phyloP scores from a whole-genome alignment of 2,113 vertebrate species.

The Prunella fulvescens region DNA sequence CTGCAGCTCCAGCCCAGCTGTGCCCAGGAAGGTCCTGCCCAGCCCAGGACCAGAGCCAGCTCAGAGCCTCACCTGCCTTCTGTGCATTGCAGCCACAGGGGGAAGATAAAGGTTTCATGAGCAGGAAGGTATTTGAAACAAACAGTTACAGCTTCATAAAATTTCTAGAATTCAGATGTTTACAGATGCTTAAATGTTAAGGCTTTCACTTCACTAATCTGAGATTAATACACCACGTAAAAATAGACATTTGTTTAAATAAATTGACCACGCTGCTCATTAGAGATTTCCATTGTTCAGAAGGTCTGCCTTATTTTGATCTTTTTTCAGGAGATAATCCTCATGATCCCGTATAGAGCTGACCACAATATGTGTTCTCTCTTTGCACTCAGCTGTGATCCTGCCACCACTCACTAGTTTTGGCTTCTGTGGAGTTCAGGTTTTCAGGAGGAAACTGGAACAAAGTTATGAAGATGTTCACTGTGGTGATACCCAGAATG shows the following conservation, averaged over 20 bases:
- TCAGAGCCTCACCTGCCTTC: neutral
- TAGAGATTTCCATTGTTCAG: neutral
- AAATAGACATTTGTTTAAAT: neutral
- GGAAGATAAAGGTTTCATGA: neutral
- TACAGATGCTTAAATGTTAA: neutral
- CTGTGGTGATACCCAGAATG: constrained; percentile 33
- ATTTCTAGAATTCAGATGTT: neutral
- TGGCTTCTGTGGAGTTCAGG: neutral
- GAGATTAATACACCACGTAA: neutral
- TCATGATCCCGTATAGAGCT: neutral
- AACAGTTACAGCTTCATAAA: neutral
- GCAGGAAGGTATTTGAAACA: neutral
- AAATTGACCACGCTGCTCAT: neutral
- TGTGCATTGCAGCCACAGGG: accelerated
- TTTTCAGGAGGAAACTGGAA: constrained; percentile 4
- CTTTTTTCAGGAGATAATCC: constrained; percentile 23
- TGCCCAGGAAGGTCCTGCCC: neutral
- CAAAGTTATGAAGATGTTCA: constrained; percentile 5
- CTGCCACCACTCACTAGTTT: neutral
- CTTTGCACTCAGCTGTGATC: neutral
- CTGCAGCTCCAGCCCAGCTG: neutral
- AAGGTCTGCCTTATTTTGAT: constrained; percentile 9
- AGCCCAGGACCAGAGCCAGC: neutral
- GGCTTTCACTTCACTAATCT: neutral
- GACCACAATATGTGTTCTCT: neutral